Evolutionary conservation across 2,797 vertebrate genomes (phyloP).

Genomic region (Loris lydekkerianus): DNA sequence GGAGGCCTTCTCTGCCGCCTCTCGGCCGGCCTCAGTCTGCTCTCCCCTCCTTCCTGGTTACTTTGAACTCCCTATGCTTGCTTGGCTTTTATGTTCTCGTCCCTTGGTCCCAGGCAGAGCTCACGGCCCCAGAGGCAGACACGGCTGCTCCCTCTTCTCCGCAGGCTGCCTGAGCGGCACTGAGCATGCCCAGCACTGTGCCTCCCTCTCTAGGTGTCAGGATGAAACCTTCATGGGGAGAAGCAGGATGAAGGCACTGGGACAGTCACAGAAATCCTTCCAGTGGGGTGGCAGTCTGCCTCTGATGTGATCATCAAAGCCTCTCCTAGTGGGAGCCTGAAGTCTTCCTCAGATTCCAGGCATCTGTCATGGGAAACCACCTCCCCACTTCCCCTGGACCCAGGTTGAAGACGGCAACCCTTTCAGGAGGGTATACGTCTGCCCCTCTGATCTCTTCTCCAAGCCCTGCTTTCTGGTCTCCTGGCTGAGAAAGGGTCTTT

Average conservation of each 20-base stretch:
- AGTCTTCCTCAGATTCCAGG: neutral
- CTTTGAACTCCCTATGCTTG: neutral
- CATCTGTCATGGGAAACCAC: neutral
- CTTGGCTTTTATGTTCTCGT: too few relatives aligned
- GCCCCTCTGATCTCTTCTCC: neutral
- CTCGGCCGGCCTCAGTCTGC: fast-evolving
- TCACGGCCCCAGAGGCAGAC: neutral
- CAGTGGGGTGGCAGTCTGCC: neutral
- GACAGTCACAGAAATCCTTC: neutral
- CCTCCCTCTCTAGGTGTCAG: neutral
- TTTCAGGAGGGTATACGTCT: neutral
- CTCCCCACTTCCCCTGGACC: neutral
- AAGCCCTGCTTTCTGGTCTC: neutral
- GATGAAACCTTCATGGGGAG: neutral
- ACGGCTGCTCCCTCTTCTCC: neutral
- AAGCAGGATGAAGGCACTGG: neutral
- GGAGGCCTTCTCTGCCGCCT: too few relatives aligned
- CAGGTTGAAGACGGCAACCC: neutral
- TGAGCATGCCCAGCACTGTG: fast-evolving
- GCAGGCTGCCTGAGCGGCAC: neutral
- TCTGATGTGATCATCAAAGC: neutral
- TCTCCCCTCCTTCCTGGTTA: too few relatives aligned
- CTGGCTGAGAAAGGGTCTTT: neutral
- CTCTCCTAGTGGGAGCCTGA: neutral
- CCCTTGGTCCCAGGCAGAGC: fast-evolving